Percentiles rank a stretch among this genome's conserved stretches.
phyloP scores from a whole-genome alignment of 2,113 vertebrate species.

The Lasiurus borealis region DNA sequence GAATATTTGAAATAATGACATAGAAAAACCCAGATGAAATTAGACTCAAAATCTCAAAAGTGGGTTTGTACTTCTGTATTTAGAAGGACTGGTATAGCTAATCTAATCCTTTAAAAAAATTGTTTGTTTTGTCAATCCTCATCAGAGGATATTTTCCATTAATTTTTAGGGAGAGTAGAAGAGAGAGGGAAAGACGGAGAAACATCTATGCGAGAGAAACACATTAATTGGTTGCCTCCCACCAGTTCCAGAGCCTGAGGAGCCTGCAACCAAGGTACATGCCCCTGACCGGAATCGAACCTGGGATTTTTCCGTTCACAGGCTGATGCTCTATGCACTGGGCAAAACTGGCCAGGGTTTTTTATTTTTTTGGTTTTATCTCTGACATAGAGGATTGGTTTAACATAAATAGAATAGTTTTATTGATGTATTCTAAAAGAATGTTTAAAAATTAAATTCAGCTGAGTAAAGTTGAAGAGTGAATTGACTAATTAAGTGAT shows the following conservation, averaged over 20 bases:
- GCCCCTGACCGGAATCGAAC: too few relatives aligned
- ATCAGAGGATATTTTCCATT: too few relatives aligned
- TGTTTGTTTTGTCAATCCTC: too few relatives aligned
- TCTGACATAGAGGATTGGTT: constrained; percentile 73
- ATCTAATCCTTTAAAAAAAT: constrained; percentile 58
- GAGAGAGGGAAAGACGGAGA: too few relatives aligned
- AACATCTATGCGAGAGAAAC: too few relatives aligned
- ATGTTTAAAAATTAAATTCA: neutral
- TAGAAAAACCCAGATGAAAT: constrained; percentile 75
- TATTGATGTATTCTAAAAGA: constrained; percentile 56
- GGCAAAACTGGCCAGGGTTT: too few relatives aligned
- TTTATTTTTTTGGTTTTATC: constrained; percentile 31
- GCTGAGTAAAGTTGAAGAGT: neutral
- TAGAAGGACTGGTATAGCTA: constrained; percentile 58
- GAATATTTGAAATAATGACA: constrained; percentile 46
- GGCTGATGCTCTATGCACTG: too few relatives aligned
- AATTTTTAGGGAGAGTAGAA: too few relatives aligned
- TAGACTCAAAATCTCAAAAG: constrained; percentile 50
- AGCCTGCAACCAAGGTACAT: too few relatives aligned
- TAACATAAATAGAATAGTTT: constrained; percentile 80
- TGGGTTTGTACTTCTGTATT: constrained; percentile 20
- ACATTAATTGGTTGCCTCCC: too few relatives aligned
- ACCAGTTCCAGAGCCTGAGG: too few relatives aligned
- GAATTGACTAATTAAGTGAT: neutral
- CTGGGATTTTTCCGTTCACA: too few relatives aligned